Evolutionary conservation across 2,888 invertebrate species (phyloP), one percentile per base, ranked within the genome.

Genomic region (Protonemura montana): DNA sequence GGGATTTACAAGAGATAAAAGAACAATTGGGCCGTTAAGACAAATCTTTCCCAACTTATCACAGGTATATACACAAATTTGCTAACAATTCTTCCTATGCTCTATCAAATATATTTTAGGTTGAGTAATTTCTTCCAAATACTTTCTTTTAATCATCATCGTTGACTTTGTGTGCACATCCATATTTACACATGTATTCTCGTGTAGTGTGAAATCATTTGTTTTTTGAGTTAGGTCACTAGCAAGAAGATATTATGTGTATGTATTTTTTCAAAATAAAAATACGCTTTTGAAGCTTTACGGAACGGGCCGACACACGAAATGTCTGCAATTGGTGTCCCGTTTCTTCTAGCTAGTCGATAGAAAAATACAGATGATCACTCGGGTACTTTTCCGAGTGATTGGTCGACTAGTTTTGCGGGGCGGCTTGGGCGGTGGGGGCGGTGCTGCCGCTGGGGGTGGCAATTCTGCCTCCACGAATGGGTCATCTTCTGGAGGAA

Each of bases 1-100:
- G 26, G 82, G 82, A 59, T 86, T 86, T 26, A 84, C 85, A 89
- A 93, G 96, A 90, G 95, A 95, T 92, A 96, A 96, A 92, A 93
- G 96, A 90, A 96, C 96, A 89, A 95, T 96, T 90, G 96, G 96
- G 89, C 93, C 95, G 90, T 93, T 96, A 89, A 93, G 96, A 87
- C 94, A 95, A 90, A 93, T 95, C 87, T 96, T 96, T 92, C 96
- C 96, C 76, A 93, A 94, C 86, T 92, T 95, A 89, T 95, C 96
- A 88, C 94, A 96, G 95, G 96, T 96, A 94, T 81, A 13, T 27
- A 26, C 78, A 78, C 59, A 21, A 59, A 91, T 85, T 85, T 86
- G 29, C 26, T 85, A 59, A 59, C 13, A 21, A 59, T 59, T 59
- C 59, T 59, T 59, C 59, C 59, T 21, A n/a, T 59, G 21, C 21